Base-by-base conservation (phyloP, 30 jellyfish, hydroid and myxozoan genomes). In the Phacellophora camtschatica region DNA sequence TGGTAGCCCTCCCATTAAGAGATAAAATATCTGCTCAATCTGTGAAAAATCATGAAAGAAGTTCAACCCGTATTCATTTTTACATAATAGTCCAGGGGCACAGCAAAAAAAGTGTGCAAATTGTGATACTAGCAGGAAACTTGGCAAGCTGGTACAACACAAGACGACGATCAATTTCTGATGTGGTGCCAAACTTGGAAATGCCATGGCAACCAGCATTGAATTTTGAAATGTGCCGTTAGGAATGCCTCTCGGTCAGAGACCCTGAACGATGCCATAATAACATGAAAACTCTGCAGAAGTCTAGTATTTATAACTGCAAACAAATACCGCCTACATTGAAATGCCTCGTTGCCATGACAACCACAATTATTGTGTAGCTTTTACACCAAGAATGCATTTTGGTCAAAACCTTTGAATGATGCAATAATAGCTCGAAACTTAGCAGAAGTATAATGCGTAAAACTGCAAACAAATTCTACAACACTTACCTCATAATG, bases 301-400 rank as follows among this genome's bases (percentile, higher is more conserved):
- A 43, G 57, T 43, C 57, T 43, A 43, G 57, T 43, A 43, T 43
- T 2, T 43, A 43, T 43, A 5, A 5, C 11, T 43, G 57, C 11
- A 0, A 43, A 43, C 7, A 43, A 43, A 1, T 18, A 11, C 36
- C 36, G 4, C 69, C 12, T 55, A 13, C 69, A 25, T 55, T 55
- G 35, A 55, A 55, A 55, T 55, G 39, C 69, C 69, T 27, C 39
- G 69, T 2, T 55, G 69, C 69, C 69, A 55, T 55, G 35, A 32
- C 69, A 55, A 55, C 69, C 69, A 55, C 69, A 55, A 1, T 55
- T 55, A 1, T 25, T 43, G 1, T 43, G 57, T 39, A 6, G 15
- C 53, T 5, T 43, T 43, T 43, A 1, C 57, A 43, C 11, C 11
- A 5, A 43, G 57, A 43, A 5, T 43, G 57, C 57, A 18, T 43